phyloP scores from a whole-genome alignment of 2,113 vertebrate genomes.

The Gymnorhina tibicen region DNA sequence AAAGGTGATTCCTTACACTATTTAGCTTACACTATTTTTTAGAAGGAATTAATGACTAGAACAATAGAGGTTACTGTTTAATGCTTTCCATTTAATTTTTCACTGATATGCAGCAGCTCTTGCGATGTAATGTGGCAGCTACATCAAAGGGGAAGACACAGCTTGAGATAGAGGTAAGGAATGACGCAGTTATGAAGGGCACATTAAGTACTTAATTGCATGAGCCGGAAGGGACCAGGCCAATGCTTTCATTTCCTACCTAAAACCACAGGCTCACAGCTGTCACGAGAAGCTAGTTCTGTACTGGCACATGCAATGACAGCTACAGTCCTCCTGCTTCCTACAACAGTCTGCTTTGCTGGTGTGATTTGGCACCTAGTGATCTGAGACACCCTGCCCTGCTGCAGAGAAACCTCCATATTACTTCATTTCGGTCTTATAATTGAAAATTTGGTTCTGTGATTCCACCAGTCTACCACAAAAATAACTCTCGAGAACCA shows the following conservation, averaged over 20 bases:
- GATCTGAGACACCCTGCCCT: neutral
- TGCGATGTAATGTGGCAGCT: neutral
- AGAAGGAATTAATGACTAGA: neutral
- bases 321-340: neutral
- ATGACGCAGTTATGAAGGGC: neutral
- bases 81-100: neutral
- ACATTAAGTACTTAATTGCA: neutral
- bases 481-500: neutral
- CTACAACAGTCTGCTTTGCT: neutral
- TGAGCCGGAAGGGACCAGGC: neutral
- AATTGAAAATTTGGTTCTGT: neutral
- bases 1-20: neutral
- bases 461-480: neutral
- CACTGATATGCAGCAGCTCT: neutral
- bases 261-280: neutral
- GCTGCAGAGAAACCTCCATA: neutral
- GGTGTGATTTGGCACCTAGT: neutral
- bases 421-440: neutral
- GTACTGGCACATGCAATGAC: rapidly evolving
- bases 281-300: neutral
- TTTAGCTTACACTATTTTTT: neutral
- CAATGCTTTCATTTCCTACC: neutral
- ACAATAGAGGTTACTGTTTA: neutral
- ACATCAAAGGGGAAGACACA: neutral
- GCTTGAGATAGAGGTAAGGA: neutral